Evolutionary conservation across 1,140 invertebrate genomes (phyloP), one percentile per base, ranked within the genome.

Genomic region (Theocolax elegans): DNA sequence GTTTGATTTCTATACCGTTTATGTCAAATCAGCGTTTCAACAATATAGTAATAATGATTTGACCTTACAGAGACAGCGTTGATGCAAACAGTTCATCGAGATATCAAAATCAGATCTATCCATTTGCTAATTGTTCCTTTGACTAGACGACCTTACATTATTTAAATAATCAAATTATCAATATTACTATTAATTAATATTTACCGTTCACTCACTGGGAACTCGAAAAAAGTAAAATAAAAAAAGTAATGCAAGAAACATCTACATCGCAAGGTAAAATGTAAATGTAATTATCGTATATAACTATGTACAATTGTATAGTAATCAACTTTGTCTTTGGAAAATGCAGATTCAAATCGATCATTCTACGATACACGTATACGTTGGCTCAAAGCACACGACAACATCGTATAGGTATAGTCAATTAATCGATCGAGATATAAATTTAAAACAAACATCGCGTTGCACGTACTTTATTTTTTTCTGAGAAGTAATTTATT

Each of bases 121-220:
- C 63, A 63, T 38, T 69, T 53, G 4, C 56, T 77, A 77, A 75
- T 74, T 75, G 72, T 72, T 73, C 40, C 75, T 68, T 64, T 53
- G 80, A 82, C 81, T 82, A 83, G 81, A 81, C 69, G 67, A 83
- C 78, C 80, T 74, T 78, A 80, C 76, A 74, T 76, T 67, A 71
- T 46, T 40, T 48, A 63, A 63, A 63, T 58, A 6, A 53, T 49
- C 48, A 29, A 49, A 12, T 62, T 68, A 58, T 29, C 27, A 35
- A 35, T 35, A 35, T 38, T 64, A 70, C 23, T 27, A 40, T 53
- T 60, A 42, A 44, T 53, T 49, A 42, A 23, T 54, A 17, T 8
- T 59, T 27, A 38, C 10, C 7, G 31, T 60, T 60, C n/a, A n/a
- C n/a, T n/a, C n/a, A 51, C 21, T 60, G 9, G 38, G 51, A 63